Evolutionary conservation across 2,113 vertebrate genomes (phyloP), one percentile per base, ranked within the genome.

Genomic region (Urocolius indicus): DNA sequence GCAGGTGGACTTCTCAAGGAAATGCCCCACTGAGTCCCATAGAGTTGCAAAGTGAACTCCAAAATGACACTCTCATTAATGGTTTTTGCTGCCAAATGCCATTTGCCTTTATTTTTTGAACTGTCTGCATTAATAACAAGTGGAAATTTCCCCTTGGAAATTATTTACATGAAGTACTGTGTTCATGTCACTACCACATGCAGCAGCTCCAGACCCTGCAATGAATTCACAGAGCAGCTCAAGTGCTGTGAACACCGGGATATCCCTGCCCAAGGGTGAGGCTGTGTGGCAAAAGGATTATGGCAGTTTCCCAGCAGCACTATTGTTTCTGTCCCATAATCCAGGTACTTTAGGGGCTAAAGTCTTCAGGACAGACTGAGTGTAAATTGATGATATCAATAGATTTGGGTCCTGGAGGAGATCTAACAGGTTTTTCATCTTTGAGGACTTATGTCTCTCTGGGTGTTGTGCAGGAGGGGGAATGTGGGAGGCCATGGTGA

Each of bases 91-190:
- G 87, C 58, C 92, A 87, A 96, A 87, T 57, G 62, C 62, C 84
- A 57, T 91, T 91, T 87, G 66, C 81, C 94, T 93, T 95, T 87
- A 32, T 81, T 94, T 94, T 91, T 84, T 82, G 77, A 93, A 65
- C 52, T 79, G 66, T 59, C 81, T 95, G 62, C 49, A 52, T 82
- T 84, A 75, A 87, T 76, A 77, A 77, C 3, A 9, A 91, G 61
- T 45, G 38, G 38, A 41, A 41, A 68, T 48, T 80, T 93, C 77
- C 65, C 18, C 73, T 84, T 75, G 57, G 66, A 84, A 79, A 75
- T 75, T 18, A n/a, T 82, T 91, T 82, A 30, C 58, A 21, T 55
- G 34, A 78, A 57, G 23, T 32, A 38, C 52, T 75, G 57, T 49
- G 43, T 48, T 78, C 34, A 4, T 80, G 30, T 74, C 58, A 20